phyloP scores from a whole-genome alignment of 2,113 vertebrate species.

The Odontesthes bonariensis region DNA sequence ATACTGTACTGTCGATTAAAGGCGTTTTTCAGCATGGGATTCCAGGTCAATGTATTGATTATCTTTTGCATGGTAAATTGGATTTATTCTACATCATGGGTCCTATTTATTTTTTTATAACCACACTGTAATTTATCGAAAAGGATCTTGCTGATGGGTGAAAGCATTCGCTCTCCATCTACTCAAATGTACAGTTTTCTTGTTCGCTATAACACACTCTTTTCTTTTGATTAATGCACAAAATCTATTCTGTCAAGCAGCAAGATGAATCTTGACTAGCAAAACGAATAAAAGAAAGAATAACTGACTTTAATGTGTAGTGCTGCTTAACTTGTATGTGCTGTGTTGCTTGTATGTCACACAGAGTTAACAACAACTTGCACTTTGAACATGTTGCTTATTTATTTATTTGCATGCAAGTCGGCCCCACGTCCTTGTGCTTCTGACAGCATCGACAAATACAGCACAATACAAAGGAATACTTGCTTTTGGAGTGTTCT shows the following conservation, averaged over 20 bases:
- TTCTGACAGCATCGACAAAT: constrained; percentile 68
- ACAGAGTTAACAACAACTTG: constrained; percentile 65
- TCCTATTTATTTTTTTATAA: constrained; percentile 77
- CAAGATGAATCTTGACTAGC: constrained; percentile 17
- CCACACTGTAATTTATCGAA: constrained; percentile 66
- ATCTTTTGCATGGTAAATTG: constrained; percentile 75
- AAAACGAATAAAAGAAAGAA: constrained; percentile 7
- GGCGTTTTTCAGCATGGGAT: constrained; percentile 77
- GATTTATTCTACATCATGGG: constrained; percentile 80
- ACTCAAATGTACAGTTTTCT: constrained; percentile 52
- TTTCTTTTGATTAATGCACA: constrained; percentile 39
- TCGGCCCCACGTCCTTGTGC: constrained; percentile 40
- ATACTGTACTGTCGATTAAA: constrained; percentile 74
- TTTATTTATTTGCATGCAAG: constrained; percentile 75
- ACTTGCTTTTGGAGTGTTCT: constrained; percentile 64
- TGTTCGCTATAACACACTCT: constrained; percentile 17
- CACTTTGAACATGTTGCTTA: constrained; percentile 61
- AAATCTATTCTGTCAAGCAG: constrained; percentile 7
- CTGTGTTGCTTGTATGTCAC: constrained; percentile 45
- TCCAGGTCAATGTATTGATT: constrained; percentile 83
- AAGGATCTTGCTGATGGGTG: constrained; percentile 59
- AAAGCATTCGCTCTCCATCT: constrained; percentile 46
- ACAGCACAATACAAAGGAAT: constrained; percentile 66
- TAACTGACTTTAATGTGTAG: constrained; percentile 30
- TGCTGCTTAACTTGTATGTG: constrained; percentile 16